Conservation (phyloP, 2,888 invertebrate genomes). For the Ectobius pallidus region DNA sequence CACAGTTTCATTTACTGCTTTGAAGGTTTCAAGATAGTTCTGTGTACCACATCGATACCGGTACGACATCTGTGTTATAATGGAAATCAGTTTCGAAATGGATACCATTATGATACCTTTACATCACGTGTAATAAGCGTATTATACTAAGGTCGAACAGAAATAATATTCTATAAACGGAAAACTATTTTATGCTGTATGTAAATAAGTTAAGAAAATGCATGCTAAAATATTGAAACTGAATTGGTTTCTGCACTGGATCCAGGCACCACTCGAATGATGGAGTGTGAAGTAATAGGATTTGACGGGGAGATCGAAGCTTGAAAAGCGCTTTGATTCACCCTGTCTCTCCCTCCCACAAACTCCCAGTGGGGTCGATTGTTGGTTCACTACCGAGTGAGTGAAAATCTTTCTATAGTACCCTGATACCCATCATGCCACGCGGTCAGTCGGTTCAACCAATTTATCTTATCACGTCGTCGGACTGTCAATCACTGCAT, state of each 20-base stretch:
- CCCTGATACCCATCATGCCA: slow-evolving; percentile 8
- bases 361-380: not conserved
- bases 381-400: not conserved
- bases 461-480: not conserved
- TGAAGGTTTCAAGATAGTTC: no score
- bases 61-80: no score
- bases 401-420: not conserved
- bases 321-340: slow-evolving; percentile 36
- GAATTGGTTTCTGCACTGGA: slow-evolving; percentile 20
- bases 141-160: no score
- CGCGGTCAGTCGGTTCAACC: not conserved
- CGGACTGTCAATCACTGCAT: not conserved
- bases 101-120: no score
- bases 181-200: no score
- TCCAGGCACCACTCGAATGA: slow-evolving; percentile 20
- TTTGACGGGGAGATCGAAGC: slow-evolving; percentile 39
- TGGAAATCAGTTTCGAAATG: no score
- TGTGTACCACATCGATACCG: no score
- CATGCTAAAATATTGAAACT: no score
- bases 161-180: no score
- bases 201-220: no score
- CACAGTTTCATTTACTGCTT: no score
- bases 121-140: no score
- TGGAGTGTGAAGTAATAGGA: slow-evolving; percentile 40
- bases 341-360: slow-evolving; percentile 2